A percentile compares a stretch with the other conserved stretches of the same genome.
phyloP scores from a whole-genome alignment of 37 sponge, comb jelly and placozoan species.

The Beroe ovata region DNA sequence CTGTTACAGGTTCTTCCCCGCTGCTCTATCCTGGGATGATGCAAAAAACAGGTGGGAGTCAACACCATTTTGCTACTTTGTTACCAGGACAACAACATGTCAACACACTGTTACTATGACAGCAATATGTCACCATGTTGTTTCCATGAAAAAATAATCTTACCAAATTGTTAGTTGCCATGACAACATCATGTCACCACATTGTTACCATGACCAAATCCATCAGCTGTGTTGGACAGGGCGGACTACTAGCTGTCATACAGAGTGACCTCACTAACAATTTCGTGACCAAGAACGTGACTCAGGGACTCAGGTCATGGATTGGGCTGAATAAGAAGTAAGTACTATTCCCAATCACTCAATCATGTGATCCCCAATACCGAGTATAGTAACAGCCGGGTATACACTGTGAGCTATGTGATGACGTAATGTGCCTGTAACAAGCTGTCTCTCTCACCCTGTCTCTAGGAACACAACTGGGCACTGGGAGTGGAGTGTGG shows the following conservation, averaged over 20 bases:
- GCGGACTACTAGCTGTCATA: neutral
- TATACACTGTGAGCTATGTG: no score
- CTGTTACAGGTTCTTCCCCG: slow-evolving; percentile 48
- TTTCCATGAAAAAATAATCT: neutral
- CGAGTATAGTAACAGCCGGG: no score
- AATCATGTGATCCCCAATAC: no score
- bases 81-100: neutral
- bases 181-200: neutral
- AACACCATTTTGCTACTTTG: neutral
- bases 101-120: neutral
- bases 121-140: neutral
- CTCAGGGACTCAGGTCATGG: slow-evolving; percentile 29
- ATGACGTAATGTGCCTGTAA: no score
- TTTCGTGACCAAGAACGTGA: slow-evolving; percentile 44
- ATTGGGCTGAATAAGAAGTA: slow-evolving; percentile 32
- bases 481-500: slow-evolving; percentile 24
- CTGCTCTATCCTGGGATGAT: slow-evolving; percentile 8
- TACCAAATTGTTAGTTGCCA: neutral
- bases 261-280: slow-evolving; percentile 15
- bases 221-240: slow-evolving; percentile 48
- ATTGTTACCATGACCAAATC: no score
- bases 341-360: no score
- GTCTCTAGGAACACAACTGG: slow-evolving; percentile 3
- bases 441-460: no score
- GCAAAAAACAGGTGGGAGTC: slow-evolving; percentile 41